Base-by-base conservation (phyloP, 2,888 invertebrate species). In the Catocala nupta region DNA sequence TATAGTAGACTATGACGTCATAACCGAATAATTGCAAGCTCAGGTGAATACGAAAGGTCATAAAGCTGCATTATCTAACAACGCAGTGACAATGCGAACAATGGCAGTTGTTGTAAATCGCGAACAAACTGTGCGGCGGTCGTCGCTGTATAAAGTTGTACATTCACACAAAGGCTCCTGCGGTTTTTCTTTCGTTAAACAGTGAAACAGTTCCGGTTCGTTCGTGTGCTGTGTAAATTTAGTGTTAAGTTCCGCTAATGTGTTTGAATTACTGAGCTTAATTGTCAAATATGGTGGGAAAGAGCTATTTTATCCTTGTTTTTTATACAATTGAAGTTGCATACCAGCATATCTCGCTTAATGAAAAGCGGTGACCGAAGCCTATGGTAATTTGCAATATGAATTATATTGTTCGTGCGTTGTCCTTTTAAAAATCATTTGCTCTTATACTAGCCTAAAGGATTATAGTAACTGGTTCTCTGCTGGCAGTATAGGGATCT, bases 111-210 rank as follows among this genome's bases (percentile, higher is more conserved):
- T 51, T 57, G 58, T 71, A 75, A 60, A 74, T 70, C 50, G 49
- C 54, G 59, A 64, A 65, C 56, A 55, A 59, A 65, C 58, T 59
- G 63, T 64, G 66, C 44, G 25, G 53, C 48, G 25, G 9, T 52
- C 56, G 53, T 25, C 9, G 42, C 6, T 52, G 25, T 58, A 56
- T 53, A 56, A 67, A 69, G 54, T 60, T 59, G 64, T 55, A 56
- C 55, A 55, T 71, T 63, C 60, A 48, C 59, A 63, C 55, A 49
- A 60, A 62, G 56, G 39, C 59, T 5, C 39, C 48, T 70, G 71
- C 52, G 77, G 68, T 68, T 74, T 70, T 71, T 67, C 62, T 73
- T 64, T 68, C 59, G 62, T 44, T 63, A 44, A 56, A 65, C 45
- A 59, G 33, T 42, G 51, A 58, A 67, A 73, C 55, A 39, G 70